Conservation (phyloP, 2,113 vertebrate species). For the Pagrus major region DNA sequence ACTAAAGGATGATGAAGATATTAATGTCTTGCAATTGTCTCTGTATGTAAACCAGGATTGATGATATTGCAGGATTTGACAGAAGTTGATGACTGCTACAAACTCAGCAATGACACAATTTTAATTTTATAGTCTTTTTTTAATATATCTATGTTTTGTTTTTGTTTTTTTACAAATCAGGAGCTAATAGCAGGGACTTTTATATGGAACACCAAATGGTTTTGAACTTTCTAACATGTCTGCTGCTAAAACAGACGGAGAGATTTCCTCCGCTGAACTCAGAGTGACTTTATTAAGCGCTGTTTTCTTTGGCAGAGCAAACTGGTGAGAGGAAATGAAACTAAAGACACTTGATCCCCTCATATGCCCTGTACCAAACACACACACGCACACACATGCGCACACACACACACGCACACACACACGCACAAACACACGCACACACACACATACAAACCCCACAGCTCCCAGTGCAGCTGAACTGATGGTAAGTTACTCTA, state of each 20-base stretch:
- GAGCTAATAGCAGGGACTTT: neutral
- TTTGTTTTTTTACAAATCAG: neutral
- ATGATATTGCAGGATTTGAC: neutral
- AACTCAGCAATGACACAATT: neutral
- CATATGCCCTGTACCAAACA: conserved; percentile 34
- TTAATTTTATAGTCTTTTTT: neutral
- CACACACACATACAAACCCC: neutral
- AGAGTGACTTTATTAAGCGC: conserved; percentile 53
- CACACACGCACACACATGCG: conserved; percentile 16
- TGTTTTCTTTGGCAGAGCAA: conserved; percentile 69
- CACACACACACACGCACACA: conserved; percentile 15
- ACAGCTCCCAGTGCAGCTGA: neutral
- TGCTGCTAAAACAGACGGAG: conserved; percentile 16
- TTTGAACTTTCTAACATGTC: conserved; percentile 36
- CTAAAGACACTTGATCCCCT: conserved; percentile 61
- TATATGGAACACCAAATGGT: neutral
- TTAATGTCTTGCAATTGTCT: neutral
- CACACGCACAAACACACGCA: conserved; percentile 21
- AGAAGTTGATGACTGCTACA: too few relatives aligned
- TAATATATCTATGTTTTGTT: too few relatives aligned
- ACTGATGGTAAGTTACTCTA: conserved; percentile 16
- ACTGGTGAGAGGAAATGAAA: conserved; percentile 72
- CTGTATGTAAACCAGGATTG: neutral
- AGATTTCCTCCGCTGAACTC: conserved; percentile 57
- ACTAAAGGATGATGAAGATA: neutral